Base-by-base conservation (phyloP, 2,888 invertebrate species). In the Gymnosoma rotundatum region DNA sequence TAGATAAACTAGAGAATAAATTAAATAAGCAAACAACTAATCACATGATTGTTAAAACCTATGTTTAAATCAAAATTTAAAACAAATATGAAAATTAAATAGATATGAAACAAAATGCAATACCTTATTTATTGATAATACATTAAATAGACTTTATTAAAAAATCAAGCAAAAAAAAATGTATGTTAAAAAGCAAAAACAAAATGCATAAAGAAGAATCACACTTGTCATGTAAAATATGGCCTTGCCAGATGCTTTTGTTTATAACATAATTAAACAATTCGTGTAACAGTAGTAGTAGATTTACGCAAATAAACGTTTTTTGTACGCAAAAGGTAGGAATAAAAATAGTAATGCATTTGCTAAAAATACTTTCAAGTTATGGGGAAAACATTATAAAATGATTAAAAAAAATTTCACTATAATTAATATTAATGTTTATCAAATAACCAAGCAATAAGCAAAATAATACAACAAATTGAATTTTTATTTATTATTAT, bases 161-260 rank as follows among this genome's bases (percentile, higher is more conserved):
- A 32, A 58, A 61, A 52, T 32, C 60, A 70, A n/a, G n/a, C 56
- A 36, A 56, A 25, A 14, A 12, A 32, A 38, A 48, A 20, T 52
- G 25, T 52, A 21, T 20, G 60, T 42, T 12, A 12, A 38, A 32
- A 60, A 52, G 9, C 2, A 9, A 45, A 45, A 56, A n/a, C 10
- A 6, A 42, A 25, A 42, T 56, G 4, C 25, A 67, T n/a, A n/a
- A 21, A 52, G 42, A 6, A 6, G 32, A 56, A 45, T 66, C 20
- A 74, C 69, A 81, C 56, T 69, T 75, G 69, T 69, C 67, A 74
- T 67, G 67, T 60, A 61, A 80, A 74, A 20, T 21, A 45, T 79
- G 61, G 61, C 67, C 80, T 75, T 75, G 74, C 80, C 69, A 75
- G 67, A 80, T 69, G 56, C 45, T 66, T 32, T 20, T 21, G 58